Conservation (phyloP, 2,888 invertebrate species). For the Alsophila aescularia region DNA sequence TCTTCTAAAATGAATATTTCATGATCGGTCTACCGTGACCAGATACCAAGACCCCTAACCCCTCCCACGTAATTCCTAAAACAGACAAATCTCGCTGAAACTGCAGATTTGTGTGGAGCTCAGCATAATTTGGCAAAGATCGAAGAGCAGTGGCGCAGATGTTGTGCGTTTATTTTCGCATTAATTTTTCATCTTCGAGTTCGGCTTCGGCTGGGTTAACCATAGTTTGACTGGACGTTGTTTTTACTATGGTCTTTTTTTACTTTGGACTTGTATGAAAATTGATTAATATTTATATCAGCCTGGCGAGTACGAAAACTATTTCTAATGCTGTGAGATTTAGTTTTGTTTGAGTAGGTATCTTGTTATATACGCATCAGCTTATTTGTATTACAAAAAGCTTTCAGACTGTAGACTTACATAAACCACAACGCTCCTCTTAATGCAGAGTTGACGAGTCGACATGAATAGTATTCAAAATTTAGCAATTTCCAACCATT, state of each 20-base stretch:
- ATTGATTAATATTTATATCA: not conserved
- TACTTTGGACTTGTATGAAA: not conserved
- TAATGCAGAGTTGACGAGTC: not conserved
- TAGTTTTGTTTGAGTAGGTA: not conserved
- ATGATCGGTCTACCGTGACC: constrained; percentile 62
- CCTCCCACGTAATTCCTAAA: constrained; percentile 32
- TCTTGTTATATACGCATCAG: not conserved
- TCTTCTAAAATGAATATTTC: constrained; percentile 70
- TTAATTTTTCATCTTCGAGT: constrained; percentile 68
- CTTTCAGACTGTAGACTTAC: not conserved
- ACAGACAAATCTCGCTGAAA: constrained; percentile 14
- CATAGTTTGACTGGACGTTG: constrained; percentile 46
- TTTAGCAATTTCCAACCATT: too few relatives aligned
- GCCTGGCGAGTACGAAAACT: not conserved
- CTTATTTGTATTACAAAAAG: not conserved
- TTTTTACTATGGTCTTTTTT: constrained; percentile 27
- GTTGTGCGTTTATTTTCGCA: constrained; percentile 70
- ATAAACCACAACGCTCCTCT: not conserved
- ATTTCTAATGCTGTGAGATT: not conserved
- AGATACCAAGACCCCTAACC: constrained; percentile 46
- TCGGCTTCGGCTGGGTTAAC: too few relatives aligned
- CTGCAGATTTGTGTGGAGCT: constrained; percentile 41
- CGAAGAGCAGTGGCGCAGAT: constrained; percentile 61
- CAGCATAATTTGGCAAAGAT: constrained; percentile 47
- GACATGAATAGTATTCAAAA: not conserved